Evolutionary conservation across 2,888 invertebrate genomes (phyloP), one percentile per base, ranked within the genome.

Genomic region (Seira sanloemensis): DNA sequence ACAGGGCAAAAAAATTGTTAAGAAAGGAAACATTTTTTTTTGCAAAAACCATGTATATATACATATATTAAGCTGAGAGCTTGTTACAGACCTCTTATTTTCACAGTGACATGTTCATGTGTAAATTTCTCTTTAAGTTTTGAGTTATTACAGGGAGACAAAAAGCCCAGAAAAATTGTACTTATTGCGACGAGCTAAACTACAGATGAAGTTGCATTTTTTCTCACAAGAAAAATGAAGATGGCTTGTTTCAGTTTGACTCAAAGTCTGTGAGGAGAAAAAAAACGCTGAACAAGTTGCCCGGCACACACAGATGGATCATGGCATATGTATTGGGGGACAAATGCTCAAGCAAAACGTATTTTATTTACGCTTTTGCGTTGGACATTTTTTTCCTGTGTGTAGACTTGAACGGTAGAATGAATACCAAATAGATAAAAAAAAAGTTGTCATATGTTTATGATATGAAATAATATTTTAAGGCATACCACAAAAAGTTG

Each of bases 251-350:
- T 37, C 37, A 37, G n/a, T n/a, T n/a, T n/a, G n/a, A n/a, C n/a
- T n/a, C n/a, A n/a, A n/a, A n/a, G n/a, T n/a, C n/a, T n/a, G n/a
- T n/a, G n/a, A n/a, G n/a, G n/a, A n/a, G n/a, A n/a, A n/a, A 68
- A 68, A 19, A 19, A 68, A 68, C 23, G 65, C 62, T 74, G 74
- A 26, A 19, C 27, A 65, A 74, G 74, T 65, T 37, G 27, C 9
- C 19, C 23, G 66, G 75, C 69, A 58, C 27, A 74, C 69, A 77
- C 77, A 77, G 77, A 77, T 77, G 77, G 21, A 77, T 69, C 69
- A 77, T 37, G 69, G 37, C n/a, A n/a, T n/a, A n/a, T n/a, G n/a
- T n/a, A n/a, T n/a, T n/a, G n/a, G n/a, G n/a, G n/a, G n/a, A n/a
- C n/a, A n/a, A n/a, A n/a, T n/a, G n/a, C n/a, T n/a, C n/a, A n/a